These are phyloP conservation scores for Heliocidaris tuberculata DNA, from an alignment of 35 echinoderm and acorn worm genomes.

Conservation along the genomic window DNA sequence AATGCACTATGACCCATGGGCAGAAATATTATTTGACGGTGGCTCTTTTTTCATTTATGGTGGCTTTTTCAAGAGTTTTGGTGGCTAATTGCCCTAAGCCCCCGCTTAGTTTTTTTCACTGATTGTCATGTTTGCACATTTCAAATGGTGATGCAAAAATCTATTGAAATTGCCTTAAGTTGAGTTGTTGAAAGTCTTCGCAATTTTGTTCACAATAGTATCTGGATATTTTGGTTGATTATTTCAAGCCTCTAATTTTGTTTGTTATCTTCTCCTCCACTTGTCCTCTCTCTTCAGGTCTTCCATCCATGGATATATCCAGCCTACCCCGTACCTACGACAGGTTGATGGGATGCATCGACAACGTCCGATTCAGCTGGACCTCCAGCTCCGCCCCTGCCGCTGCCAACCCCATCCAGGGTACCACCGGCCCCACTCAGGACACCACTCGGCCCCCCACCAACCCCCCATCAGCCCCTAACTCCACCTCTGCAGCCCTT, in stretches of 20 bases:
- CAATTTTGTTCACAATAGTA: no score
- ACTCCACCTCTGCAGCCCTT: neutral
- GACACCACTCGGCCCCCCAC: neutral
- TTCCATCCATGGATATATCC: neutral
- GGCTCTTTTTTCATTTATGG: no score
- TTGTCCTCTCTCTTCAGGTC: neutral
- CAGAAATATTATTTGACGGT: no score
- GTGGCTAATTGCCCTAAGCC: no score
- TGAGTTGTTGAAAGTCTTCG: no score
- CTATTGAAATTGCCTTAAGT: no score
- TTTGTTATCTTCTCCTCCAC: neutral
- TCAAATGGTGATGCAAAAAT: no score
- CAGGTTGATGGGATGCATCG: conserved; percentile 12
- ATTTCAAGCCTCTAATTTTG: neutral
- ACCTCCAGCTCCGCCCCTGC: neutral
- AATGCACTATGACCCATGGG: no score
- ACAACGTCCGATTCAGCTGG: conserved; percentile 19
- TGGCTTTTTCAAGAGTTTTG: no score
- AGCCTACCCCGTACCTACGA: neutral
- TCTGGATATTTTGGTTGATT: no score
- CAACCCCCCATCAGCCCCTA: neutral
- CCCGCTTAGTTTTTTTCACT: no score
- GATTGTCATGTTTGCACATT: no score
- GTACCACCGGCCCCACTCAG: neutral
- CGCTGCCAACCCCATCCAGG: neutral